Evolutionary conservation across 1,140 invertebrate genomes (phyloP), one percentile per base, ranked within the genome.

Genomic region (Gonioctena quinquepunctata): DNA sequence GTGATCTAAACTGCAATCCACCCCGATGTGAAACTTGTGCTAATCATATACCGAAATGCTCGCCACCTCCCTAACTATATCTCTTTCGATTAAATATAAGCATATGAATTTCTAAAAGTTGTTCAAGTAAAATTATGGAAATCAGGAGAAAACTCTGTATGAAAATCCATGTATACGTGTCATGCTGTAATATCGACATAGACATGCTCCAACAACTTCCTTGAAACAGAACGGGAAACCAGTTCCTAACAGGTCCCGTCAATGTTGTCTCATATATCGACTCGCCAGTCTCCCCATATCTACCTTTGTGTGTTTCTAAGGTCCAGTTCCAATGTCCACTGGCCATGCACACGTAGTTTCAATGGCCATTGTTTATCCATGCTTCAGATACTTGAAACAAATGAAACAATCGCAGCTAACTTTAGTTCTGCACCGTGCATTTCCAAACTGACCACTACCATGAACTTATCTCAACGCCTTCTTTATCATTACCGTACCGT

Each of bases 371-470:
- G 73, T 75, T 75, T 63, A 68, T 60, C 70, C 73, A 75, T 72
- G 73, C 70, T 75, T 72, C 73, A 75, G 73, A 75, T 72, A 75
- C 73, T 75, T 65, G 67, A 57, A 65, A 65, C 63, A 65, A 65
- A 65, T 22, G 63, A 54, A 75, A 75, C 73, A 75, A 75, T 75
- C 70, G 64, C 49, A 33, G 27, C 73, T 64, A 75, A 75, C 73
- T 75, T 75, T 70, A 71, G 73, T 75, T 75, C 73, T 75, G 73
- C 73, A 71, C 69, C 60, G 63, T 74, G 72, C 72, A 74, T 74
- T 64, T 71, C 62, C 56, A 67, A 66, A 63, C 69, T 71, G 72
- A 74, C 72, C 72, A 54, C 69, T 54, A 48, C 64, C 64, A 61
- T 52, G 56, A 62, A 60, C 48, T 60, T 61, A 62, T 68, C 57